Conservation (phyloP, 2,888 invertebrate species). For the Apodemia zela region DNA sequence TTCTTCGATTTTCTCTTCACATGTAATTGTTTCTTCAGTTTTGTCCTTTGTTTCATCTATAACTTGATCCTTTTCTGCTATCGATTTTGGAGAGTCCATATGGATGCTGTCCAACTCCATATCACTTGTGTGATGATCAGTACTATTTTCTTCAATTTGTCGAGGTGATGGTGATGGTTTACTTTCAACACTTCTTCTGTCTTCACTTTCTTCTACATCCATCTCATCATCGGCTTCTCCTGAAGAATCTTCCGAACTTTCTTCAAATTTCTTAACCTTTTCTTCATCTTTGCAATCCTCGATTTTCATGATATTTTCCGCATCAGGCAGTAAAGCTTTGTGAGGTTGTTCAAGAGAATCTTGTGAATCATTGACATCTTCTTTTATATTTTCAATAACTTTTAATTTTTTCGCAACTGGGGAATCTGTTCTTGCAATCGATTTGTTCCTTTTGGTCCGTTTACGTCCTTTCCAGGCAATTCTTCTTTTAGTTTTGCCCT, state of each 20-base stretch:
- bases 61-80: constrained; percentile 62
- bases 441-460: constrained; percentile 55
- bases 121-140: constrained; percentile 72
- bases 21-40: constrained; percentile 37
- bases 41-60: constrained; percentile 57
- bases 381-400: constrained; percentile 41
- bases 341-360: constrained; percentile 49
- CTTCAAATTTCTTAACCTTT: constrained; percentile 66
- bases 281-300: constrained; percentile 46
- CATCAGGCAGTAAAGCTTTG: constrained; percentile 35
- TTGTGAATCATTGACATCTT: constrained; percentile 45
- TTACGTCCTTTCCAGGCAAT: constrained; percentile 74
- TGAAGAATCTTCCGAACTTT: constrained; percentile 81
- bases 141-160: constrained; percentile 63
- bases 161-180: constrained; percentile 63
- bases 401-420: constrained; percentile 60
- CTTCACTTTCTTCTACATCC: constrained; percentile 82
- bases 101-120: constrained; percentile 75
- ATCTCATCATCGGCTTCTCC: constrained; percentile 85
- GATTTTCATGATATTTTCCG: constrained; percentile 38
- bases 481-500: constrained; percentile 65
- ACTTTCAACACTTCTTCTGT: constrained; percentile 57
- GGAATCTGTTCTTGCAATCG: constrained; percentile 38
- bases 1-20: constrained; percentile 36
- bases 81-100: constrained; percentile 70